Base-by-base conservation (phyloP, 2,888 invertebrate species). In the Chaitophorus viminalis region DNA sequence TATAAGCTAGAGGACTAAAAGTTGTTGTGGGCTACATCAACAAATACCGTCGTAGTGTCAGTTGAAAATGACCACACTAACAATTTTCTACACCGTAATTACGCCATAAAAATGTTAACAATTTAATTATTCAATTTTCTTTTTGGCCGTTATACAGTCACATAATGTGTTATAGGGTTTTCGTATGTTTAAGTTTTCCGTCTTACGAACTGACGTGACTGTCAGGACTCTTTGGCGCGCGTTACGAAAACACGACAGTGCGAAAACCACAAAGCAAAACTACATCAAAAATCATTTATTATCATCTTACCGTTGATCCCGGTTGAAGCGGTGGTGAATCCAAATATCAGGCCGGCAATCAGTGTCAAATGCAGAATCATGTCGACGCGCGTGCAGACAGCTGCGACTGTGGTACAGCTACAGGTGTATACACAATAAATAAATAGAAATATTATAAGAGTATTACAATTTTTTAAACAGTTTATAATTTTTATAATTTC, bases 301-400 rank as follows among this genome's bases (percentile, higher is more conserved):
- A 52, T 52, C 1, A 9, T 46, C 76, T 76, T 46, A 84, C 83
- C 83, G 65, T 25, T 60, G 18, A 82, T 74, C 25, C 33, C 29
- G 39, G 75, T 18, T n/a, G 68, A 36, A 21, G 75, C 83, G 60
- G 75, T 39, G 54, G 75, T 29, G 31, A 84, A 75, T 11, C 81
- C 81, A 46, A 84, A 60, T 4, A 84, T 39, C 18, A 84, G 14
- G 29, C 65, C 4, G 83, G 65, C 74, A 39, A 84, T 21, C 14
- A 75, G 75, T 54, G 74, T 74, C 36, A 75, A 39, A 72, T 39
- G 74, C 18, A 46, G 46, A 46, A 46, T 46, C 83, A 75, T 84
- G 29, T 29, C 31, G 65, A 68, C 68, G 39, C 33, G 36, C 60
- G 68, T 29, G 68, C 29, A 11, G 29, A 33, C 21, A 21, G 6